Conservation (phyloP, 1,140 invertebrate genomes). For the Drosophila micromelanica region DNA sequence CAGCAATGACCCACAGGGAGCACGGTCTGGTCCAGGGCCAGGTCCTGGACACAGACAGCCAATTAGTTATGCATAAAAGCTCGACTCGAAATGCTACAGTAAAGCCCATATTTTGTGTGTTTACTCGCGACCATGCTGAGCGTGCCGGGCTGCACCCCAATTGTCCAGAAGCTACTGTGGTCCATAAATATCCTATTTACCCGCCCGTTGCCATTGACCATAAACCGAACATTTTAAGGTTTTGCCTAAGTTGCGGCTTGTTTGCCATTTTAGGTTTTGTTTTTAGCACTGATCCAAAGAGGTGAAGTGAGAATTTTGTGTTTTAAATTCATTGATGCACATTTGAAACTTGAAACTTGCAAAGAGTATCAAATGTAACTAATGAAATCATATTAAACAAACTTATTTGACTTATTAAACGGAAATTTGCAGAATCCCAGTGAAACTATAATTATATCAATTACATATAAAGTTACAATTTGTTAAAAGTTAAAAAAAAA, state of each 20-base stretch:
- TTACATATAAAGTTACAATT: no score
- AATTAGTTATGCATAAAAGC: constrained; percentile 80
- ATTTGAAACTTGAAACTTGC: not conserved
- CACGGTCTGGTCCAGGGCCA: constrained; percentile 20
- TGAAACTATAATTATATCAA: no score
- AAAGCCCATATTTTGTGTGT: constrained; percentile 50
- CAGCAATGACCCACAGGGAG: constrained; percentile 10
- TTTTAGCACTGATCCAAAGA: constrained; percentile 28
- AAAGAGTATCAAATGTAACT: no score
- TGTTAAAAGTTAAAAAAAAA: no score
- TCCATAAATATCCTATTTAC: constrained; percentile 59
- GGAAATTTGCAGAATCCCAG: no score
- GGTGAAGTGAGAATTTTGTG: constrained; percentile 10
- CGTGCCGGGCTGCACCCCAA: not conserved
- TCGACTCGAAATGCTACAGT: constrained; percentile 67
- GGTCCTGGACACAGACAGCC: constrained; percentile 41
- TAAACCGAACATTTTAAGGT: constrained; percentile 72
- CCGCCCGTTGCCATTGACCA: constrained; percentile 45
- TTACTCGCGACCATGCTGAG: constrained; percentile 18
- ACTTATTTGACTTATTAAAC: no score
- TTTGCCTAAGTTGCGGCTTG: constrained; percentile 31
- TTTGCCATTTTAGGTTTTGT: constrained; percentile 33
- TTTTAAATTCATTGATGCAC: not conserved
- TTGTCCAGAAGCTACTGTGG: constrained; percentile 34
- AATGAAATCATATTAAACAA: no score